phyloP scores from a whole-genome alignment of 2,113 vertebrate genomes.

The Cacatua alba region DNA sequence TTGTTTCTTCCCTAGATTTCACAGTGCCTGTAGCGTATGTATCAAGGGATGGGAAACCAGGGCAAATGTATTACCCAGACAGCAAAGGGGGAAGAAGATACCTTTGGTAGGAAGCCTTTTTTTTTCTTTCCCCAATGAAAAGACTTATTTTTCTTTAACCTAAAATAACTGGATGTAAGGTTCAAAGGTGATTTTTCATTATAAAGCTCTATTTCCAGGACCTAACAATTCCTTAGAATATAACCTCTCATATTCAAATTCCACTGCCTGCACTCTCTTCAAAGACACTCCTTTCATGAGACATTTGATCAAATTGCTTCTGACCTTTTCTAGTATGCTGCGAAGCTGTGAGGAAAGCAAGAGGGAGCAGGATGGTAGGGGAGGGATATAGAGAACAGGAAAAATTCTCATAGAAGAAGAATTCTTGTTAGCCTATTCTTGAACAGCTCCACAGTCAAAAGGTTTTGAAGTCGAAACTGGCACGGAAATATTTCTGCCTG shows the following conservation, averaged over 20 bases:
- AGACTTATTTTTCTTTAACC: background rate
- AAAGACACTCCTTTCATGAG: background rate
- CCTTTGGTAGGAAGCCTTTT: background rate
- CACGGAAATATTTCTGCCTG: slow-evolving; percentile 55
- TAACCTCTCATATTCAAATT: slow-evolving; percentile 42
- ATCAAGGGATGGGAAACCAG: background rate
- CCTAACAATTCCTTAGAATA: slow-evolving; percentile 31
- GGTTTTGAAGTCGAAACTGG: slow-evolving; percentile 51
- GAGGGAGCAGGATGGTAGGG: background rate
- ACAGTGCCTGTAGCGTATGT: background rate
- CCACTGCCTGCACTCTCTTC: background rate
- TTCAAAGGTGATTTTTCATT: slow-evolving; percentile 42
- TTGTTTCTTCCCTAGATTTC: slow-evolving; percentile 9
- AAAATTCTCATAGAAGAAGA: slow-evolving; percentile 15
- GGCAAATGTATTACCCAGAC: background rate
- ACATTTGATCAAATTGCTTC: slow-evolving; percentile 40
- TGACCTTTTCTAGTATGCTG: slow-evolving; percentile 15
- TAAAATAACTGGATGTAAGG: background rate
- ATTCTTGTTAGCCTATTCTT: slow-evolving; percentile 24
- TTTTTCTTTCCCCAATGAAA: background rate
- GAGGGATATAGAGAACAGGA: background rate
- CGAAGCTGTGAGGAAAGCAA: background rate
- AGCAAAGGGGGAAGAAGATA: background rate
- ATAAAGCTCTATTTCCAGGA: background rate
- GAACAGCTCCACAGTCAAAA: slow-evolving; percentile 27